Evolutionary conservation across 2,113 vertebrate species (phyloP).

Genomic region (Pseudonaja textilis): DNA sequence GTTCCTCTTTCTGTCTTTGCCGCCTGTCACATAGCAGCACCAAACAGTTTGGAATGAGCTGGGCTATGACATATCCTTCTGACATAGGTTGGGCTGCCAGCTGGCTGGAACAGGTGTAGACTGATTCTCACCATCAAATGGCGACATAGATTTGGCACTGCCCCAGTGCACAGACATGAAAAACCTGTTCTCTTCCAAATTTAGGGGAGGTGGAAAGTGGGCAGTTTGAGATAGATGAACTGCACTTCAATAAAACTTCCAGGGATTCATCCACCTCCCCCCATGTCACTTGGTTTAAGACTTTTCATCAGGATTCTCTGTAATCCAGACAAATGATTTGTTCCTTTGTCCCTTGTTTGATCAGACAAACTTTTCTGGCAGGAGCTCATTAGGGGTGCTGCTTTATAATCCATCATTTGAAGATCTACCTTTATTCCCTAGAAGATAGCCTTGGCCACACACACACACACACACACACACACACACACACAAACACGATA

Average conservation of each 20-base stretch:
- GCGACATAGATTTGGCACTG: slow-evolving; percentile 85
- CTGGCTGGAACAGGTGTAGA: slow-evolving; percentile 94
- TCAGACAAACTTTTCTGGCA: slow-evolving; percentile 2
- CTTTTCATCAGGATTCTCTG: slow-evolving; percentile 40
- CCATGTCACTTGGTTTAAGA: slow-evolving; percentile 14
- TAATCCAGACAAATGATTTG: slow-evolving; percentile 55
- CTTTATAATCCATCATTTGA: neutral
- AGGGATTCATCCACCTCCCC: slow-evolving; percentile 61
- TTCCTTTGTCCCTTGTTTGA: slow-evolving; percentile 35
- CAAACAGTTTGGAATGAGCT: slow-evolving; percentile 68
- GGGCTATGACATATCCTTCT: slow-evolving; percentile 67
- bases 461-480: neutral
- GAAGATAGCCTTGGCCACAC: slow-evolving; percentile 22
- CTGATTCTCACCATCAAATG: slow-evolving; percentile 84
- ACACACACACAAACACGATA: too few species aligned
- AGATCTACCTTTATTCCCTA: neutral
- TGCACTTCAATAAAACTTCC: slow-evolving; percentile 71
- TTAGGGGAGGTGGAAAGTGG: slow-evolving; percentile 17
- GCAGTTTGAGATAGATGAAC: slow-evolving; percentile 76
- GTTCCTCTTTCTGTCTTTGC: slow-evolving; percentile 74
- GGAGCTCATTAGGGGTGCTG: slow-evolving; percentile 3
- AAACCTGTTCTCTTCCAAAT: slow-evolving; percentile 79
- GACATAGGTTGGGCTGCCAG: slow-evolving; percentile 87
- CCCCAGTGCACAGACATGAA: slow-evolving; percentile 82
- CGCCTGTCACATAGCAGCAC: slow-evolving; percentile 70